Evolutionary conservation across 1,140 invertebrate species (phyloP).

Genomic region (Cataglyphis hispanica): DNA sequence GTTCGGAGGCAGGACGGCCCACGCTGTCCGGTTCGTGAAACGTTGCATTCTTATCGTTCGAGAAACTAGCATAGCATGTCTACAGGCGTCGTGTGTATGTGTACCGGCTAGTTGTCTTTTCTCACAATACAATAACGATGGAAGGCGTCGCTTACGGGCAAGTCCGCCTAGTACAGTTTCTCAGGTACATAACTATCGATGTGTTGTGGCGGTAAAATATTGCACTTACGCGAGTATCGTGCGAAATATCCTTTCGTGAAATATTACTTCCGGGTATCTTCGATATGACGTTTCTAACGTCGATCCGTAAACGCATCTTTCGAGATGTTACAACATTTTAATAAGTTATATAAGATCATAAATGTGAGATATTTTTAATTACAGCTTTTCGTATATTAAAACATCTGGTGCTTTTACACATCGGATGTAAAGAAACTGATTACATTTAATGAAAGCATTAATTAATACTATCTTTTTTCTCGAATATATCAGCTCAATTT

Average conservation of each 20-base stretch:
- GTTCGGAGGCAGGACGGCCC: slow-evolving; percentile 67
- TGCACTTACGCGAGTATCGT: slow-evolving; percentile 8
- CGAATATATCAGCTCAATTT: background rate
- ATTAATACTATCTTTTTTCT: background rate
- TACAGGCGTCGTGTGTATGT: slow-evolving; percentile 24
- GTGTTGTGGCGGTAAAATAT: slow-evolving; percentile 42
- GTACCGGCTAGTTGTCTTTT: slow-evolving; percentile 33
- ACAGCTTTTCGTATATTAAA: too few relatives aligned
- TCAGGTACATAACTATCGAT: slow-evolving; percentile 25
- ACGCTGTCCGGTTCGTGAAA: slow-evolving; percentile 63
- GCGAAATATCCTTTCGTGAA: slow-evolving; percentile 5
- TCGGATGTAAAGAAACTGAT: background rate
- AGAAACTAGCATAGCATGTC: slow-evolving; percentile 31
- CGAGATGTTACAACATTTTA: background rate
- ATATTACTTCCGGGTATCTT: slow-evolving; percentile 37
- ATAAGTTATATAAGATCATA: background rate
- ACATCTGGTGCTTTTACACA: too few relatives aligned
- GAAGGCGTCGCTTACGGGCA: slow-evolving; percentile 55
- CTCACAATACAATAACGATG: slow-evolving; percentile 63
- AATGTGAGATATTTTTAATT: background rate
- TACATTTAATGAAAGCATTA: background rate
- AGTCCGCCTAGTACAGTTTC: slow-evolving; percentile 29
- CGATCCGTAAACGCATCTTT: background rate
- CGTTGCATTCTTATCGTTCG: slow-evolving; percentile 73
- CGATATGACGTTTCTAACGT: background rate